Conservation (phyloP, 2,113 vertebrate species). For the Anarhynchus alexandrinus region DNA sequence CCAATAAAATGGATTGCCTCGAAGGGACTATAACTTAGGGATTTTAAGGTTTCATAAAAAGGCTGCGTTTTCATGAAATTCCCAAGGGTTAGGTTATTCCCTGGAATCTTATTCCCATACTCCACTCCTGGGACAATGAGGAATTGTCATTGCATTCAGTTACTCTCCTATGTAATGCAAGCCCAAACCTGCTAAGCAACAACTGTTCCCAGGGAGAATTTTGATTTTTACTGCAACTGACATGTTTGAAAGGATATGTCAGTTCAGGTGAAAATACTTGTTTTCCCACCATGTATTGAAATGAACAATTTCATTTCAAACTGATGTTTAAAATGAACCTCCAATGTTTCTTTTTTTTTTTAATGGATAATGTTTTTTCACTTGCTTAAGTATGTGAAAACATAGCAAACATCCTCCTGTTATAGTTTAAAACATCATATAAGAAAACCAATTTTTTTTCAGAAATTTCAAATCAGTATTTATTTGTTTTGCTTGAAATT, state of each 20-base stretch:
- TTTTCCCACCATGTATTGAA: not conserved
- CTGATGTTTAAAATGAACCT: not conserved
- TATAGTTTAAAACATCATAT: not conserved
- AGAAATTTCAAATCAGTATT: not conserved
- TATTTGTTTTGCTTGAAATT: not conserved
- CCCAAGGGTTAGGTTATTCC: not conserved
- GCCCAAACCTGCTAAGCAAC: not conserved
- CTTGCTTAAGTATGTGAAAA: not conserved
- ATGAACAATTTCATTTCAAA: slow-evolving; percentile 25
- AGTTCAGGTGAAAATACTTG: not conserved
- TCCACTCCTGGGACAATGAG: not conserved
- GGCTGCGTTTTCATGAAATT: not conserved
- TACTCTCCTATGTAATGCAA: not conserved
- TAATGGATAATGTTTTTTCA: not conserved
- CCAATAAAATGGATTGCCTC: not conserved
- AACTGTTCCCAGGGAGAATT: not conserved
- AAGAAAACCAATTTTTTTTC: not conserved
- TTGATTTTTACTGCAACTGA: not conserved
- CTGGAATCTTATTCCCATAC: not conserved
- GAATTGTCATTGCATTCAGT: not conserved
- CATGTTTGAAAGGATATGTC: not conserved
- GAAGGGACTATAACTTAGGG: not conserved
- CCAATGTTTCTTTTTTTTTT: not conserved
- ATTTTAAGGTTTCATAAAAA: not conserved
- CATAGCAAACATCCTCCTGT: not conserved